Conservation (phyloP, 2,113 vertebrate genomes). For the Pterocles burchelli region DNA sequence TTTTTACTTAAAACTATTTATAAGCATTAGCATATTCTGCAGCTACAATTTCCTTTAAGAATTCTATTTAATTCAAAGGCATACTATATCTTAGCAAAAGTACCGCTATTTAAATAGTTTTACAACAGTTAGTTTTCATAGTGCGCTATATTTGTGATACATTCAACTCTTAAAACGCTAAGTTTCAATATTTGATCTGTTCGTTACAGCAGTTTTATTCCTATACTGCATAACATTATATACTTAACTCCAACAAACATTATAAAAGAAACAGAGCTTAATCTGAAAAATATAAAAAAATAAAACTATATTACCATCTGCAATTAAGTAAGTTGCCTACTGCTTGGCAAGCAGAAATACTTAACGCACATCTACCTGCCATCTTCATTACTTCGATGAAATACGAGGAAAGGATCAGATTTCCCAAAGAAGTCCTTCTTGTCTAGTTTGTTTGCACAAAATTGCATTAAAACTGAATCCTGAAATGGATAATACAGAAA, state of each 20-base stretch:
- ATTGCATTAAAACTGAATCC: conserved; percentile 90
- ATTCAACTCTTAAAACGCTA: not conserved
- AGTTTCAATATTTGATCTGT: not conserved
- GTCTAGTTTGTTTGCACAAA: conserved; percentile 89
- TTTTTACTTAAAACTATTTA: not conserved
- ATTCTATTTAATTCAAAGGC: not conserved
- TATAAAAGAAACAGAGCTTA: not conserved
- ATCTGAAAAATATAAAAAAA: not conserved
- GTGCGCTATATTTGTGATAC: not conserved
- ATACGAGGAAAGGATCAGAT: conserved; percentile 89
- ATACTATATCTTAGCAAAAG: not conserved
- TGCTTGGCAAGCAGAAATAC: not conserved
- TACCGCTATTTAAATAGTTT: not conserved
- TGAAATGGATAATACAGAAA: conserved; percentile 48
- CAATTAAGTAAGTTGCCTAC: not conserved
- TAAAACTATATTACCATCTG: not conserved
- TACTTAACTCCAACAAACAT: not conserved
- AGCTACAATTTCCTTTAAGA: not conserved
- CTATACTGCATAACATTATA: not conserved
- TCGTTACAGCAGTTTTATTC: not conserved
- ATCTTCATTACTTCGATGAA: conserved; percentile 89
- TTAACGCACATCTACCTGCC: conserved; percentile 75
- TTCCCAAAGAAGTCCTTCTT: conserved; percentile 93
- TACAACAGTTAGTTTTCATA: not conserved
- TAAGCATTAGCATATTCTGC: not conserved